Conservation (phyloP, 2,113 vertebrate genomes). For the Mugil cephalus region DNA sequence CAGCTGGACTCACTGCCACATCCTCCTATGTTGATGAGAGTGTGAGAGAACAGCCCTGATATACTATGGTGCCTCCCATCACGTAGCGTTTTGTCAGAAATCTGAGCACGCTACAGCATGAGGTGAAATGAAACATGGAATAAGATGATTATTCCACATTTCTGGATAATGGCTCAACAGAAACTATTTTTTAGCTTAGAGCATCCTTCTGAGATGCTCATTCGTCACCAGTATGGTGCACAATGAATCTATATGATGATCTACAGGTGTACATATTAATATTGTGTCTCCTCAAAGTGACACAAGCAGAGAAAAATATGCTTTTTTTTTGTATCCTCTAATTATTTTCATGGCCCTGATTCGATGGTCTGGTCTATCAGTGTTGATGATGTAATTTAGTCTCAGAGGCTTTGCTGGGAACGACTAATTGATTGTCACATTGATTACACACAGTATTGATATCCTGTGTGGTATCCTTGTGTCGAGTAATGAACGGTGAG, state of each 20-base stretch:
- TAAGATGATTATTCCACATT: slow-evolving; percentile 4
- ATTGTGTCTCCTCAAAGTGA: not conserved
- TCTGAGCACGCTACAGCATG: not conserved
- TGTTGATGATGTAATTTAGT: slow-evolving; percentile 22
- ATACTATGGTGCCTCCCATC: not conserved
- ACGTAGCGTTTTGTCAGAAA: not conserved
- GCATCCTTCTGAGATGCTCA: not conserved
- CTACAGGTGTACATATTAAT: too few species aligned
- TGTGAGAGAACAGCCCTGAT: slow-evolving; percentile 4
- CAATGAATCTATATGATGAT: too few species aligned
- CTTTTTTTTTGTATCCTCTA: not conserved
- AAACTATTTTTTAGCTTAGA: not conserved
- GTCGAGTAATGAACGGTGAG: slow-evolving; percentile 14
- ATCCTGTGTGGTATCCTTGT: not conserved
- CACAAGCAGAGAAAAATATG: not conserved
- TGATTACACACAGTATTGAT: slow-evolving; percentile 9
- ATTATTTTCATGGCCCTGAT: not conserved
- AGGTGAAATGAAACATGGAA: not conserved
- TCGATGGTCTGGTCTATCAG: not conserved
- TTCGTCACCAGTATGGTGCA: too few species aligned
- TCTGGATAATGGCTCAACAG: not conserved
- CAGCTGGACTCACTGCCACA: slow-evolving; percentile 23
- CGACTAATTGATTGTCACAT: slow-evolving; percentile 28
- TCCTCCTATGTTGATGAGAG: slow-evolving; percentile 17
- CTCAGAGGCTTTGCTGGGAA: not conserved